Evolutionary conservation across 1,140 invertebrate genomes (phyloP).

Genomic region (Psilanteris sp.): DNA sequence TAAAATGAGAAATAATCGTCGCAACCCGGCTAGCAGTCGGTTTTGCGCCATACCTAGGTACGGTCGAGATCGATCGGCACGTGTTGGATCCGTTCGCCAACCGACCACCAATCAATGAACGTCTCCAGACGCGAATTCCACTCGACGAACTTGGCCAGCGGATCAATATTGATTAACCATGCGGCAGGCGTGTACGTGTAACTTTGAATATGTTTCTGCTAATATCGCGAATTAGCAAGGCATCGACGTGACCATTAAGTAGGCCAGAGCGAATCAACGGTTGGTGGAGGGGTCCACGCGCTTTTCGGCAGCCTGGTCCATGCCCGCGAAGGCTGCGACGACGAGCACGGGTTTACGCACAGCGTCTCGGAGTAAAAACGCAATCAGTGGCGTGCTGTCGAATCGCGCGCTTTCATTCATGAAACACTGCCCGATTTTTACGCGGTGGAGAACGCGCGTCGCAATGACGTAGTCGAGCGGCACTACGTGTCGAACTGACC

Average conservation of each 20-base stretch:
- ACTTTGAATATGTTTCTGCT: not conserved
- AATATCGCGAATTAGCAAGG: not conserved
- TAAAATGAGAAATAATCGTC: too few relatives aligned
- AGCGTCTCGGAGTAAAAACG: not conserved
- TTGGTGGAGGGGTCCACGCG: too few relatives aligned
- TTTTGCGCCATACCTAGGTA: too few relatives aligned
- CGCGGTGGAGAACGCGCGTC: slow-evolving; percentile 61
- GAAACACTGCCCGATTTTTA: slow-evolving; percentile 63
- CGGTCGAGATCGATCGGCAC: too few relatives aligned
- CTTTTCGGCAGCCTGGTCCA: too few relatives aligned
- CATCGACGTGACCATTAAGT: not conserved
- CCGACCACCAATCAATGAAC: not conserved
- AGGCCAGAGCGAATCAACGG: too few relatives aligned
- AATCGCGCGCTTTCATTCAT: slow-evolving; percentile 72
- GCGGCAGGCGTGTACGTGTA: not conserved
- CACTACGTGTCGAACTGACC: slow-evolving; percentile 77
- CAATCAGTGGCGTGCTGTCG: slow-evolving; percentile 14
- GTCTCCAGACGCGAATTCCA: not conserved
- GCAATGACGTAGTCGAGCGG: slow-evolving; percentile 75
- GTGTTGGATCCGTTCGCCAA: too few relatives aligned
- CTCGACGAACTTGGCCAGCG: not conserved
- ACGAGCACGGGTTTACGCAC: not conserved
- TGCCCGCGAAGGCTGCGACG: not conserved
- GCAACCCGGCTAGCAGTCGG: too few relatives aligned
- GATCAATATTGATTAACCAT: slow-evolving; percentile 28